Conservation (phyloP, 1,140 invertebrate species). For the Aphaenogaster rudis region DNA sequence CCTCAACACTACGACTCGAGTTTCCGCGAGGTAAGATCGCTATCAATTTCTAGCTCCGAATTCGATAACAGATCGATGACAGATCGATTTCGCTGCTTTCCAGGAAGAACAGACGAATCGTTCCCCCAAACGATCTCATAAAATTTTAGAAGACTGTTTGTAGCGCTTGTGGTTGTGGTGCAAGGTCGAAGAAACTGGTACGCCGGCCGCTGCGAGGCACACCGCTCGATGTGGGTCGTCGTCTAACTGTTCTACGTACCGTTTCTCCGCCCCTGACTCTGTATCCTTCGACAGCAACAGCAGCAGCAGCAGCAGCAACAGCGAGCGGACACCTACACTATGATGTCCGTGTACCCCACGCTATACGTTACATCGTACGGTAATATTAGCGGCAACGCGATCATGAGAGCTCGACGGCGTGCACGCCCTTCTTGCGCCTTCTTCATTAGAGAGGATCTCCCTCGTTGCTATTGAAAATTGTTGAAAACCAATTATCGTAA, state of each 20-base stretch:
- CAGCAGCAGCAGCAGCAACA: slow-evolving; percentile 29
- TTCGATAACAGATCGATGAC: too few species aligned
- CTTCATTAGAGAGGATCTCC: slow-evolving; percentile 77
- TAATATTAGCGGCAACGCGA: slow-evolving; percentile 71
- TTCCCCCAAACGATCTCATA: neutral
- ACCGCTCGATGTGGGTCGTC: slow-evolving; percentile 81
- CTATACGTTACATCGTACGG: slow-evolving; percentile 67
- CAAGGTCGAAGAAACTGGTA: slow-evolving; percentile 82
- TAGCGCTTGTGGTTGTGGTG: slow-evolving; percentile 62
- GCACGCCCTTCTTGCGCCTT: slow-evolving; percentile 74
- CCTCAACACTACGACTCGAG: neutral
- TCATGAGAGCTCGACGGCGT: slow-evolving; percentile 74
- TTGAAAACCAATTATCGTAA: neutral
- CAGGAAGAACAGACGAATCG: neutral
- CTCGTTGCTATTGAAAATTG: slow-evolving; percentile 36
- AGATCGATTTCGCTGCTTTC: neutral
- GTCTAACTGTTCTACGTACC: slow-evolving; percentile 83
- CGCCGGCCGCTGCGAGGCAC: slow-evolving; percentile 75
- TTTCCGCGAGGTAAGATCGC: neutral
- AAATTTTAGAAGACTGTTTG: slow-evolving; percentile 45
- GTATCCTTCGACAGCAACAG: slow-evolving; percentile 43
- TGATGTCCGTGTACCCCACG: slow-evolving; percentile 25
- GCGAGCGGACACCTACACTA: slow-evolving; percentile 34
- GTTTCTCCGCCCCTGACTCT: slow-evolving; percentile 74
- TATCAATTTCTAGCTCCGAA: too few species aligned